Base-by-base conservation (phyloP, 2,113 vertebrate species). In the Leptodactylus fuscus region DNA sequence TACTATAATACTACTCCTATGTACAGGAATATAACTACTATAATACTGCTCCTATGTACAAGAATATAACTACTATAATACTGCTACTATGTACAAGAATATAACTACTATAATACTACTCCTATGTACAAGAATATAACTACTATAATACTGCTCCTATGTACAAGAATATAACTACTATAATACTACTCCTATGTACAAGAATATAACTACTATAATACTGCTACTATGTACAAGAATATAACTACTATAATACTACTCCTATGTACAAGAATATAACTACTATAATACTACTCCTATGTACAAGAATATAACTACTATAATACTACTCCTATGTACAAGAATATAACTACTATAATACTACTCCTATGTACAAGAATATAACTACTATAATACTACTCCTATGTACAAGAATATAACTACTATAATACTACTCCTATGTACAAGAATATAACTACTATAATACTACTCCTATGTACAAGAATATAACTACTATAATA, bases 261-360 rank as follows among this genome's bases (percentile, higher is more conserved):
- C 49, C 49, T 51, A 51, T 51, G 15, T 51, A 51, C 49, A 51
- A 51, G 49, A 51, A 51, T 51, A 51, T 51, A 32, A 65, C 60
- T 65, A 16, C 55, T 60, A 24, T 60, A 60, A 60, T 11, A 27
- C n/a, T 24, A 8, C 55, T 9, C 8, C 55, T 27, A 60, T 60
- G 55, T 27, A 60, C 49, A 51, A 51, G 15, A 51, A 20, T 20
- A 51, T 20, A 51, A 55, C 51, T 55, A 55, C 51, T 24, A 60
- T 60, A 60, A 60, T 60, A 60, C n/a, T 60, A n/a, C 55, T 10
- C 55, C 55, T 60, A 60, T 60, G 9, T 24, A 12, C 55, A 60
- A 12, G 22, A 60, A 60, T 60, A 60, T 60, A 60, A 60, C 55
- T 60, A 60, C 60, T 65, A 65, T 65, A 65, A 65, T 65, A 65